These are phyloP conservation scores for Synanthedon tipuliformis DNA, from an alignment of 2,888 invertebrate genomes.

Conservation along the genomic window DNA sequence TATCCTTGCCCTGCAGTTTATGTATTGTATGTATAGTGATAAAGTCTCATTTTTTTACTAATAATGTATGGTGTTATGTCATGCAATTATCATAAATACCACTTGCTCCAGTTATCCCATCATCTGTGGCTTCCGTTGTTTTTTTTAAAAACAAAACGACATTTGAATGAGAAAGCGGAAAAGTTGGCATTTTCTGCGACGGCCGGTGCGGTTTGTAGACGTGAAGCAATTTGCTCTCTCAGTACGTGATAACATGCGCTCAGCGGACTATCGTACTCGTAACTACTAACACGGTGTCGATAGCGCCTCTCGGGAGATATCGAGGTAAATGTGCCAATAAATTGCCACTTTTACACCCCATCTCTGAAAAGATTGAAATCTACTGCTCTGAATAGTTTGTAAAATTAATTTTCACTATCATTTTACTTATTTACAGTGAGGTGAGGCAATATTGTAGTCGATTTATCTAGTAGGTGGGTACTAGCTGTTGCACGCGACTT, in stretches of 20 bases:
- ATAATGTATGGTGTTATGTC: not conserved
- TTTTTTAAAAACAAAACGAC: not conserved
- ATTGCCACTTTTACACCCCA: not conserved
- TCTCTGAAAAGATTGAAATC: not conserved
- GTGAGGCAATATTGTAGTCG: no score
- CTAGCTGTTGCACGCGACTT: no score
- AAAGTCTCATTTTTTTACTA: no score
- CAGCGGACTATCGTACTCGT: not conserved
- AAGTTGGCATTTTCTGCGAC: conserved; percentile 21
- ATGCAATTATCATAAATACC: not conserved
- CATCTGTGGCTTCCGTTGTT: not conserved
- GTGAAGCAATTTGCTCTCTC: conserved; percentile 27
- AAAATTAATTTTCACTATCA: no score
- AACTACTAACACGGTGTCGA: conserved; percentile 4
- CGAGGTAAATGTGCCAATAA: conserved; percentile 23
- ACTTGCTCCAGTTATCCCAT: not conserved
- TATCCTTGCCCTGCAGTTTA: no score
- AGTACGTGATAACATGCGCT: conserved; percentile 22
- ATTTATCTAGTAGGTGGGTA: no score
- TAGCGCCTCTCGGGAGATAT: conserved; percentile 19
- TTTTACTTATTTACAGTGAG: no score
- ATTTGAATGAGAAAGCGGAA: conserved; percentile 37
- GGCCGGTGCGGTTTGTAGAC: conserved; percentile 19
- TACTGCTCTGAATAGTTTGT: no score
- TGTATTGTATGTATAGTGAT: no score